Base-by-base conservation (phyloP, 2,113 vertebrate genomes). In the Engystomops pustulosus region DNA sequence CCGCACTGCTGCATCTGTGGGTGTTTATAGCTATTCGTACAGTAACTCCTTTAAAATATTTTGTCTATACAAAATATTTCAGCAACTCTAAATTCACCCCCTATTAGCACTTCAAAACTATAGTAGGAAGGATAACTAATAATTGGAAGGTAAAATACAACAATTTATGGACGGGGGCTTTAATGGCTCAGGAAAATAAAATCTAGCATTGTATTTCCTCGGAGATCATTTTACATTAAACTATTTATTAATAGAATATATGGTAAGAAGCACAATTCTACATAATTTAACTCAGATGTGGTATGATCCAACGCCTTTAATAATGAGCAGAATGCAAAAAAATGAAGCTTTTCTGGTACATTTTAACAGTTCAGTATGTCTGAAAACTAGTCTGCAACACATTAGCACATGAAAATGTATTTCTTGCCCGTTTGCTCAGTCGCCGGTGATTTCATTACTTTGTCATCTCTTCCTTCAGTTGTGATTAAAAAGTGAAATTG, bases 381-480 rank as follows among this genome's bases (percentile, higher is more conserved):
- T 83, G 51, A 74, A 80, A 51, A 34, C 20, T 45, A 62, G 81
- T 34, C 81, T 82, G 68, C 23, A 72, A 60, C 69, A 72, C 36
- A 82, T 82, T 82, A 83, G 55, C 80, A 72, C 80, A 83, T 36
- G 53, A 83, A 71, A 83, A 74, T 62, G 25, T 45, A 32, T 45
- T 62, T 75, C 36, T 74, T 74, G 51, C 53, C 25, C 32, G 51
- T 58, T 83, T 74, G 12, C 53, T 60, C 53, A 62, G 41, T 75
- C 38, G 36, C 44, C 51, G 75, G 34, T 72, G 25, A 75, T 75
- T 74, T 62, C 41, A 83, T 75, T 83, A 62, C 38, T 62, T 83
- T 74, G 69, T 74, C 69, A 60, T 74, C 51, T 72, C 47, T 69
- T 58, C 27, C 15, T 60, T 23, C 51, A 72, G 44, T 82, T 82